Conservation (phyloP, 2,113 vertebrate genomes). For the Chauna torquata region DNA sequence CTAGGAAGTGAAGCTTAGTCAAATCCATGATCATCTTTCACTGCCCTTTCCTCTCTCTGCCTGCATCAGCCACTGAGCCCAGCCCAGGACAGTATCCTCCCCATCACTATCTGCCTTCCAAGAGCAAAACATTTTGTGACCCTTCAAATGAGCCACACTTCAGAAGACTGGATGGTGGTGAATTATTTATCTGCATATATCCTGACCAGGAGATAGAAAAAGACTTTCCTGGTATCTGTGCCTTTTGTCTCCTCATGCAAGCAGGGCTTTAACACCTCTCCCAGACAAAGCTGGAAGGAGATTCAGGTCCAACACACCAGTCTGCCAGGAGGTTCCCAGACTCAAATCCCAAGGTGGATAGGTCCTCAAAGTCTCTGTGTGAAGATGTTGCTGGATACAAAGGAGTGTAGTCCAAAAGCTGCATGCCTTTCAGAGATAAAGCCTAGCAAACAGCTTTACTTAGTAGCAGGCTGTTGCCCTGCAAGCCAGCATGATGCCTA, state of each 20-base stretch:
- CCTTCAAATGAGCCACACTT: not conserved
- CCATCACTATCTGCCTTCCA: not conserved
- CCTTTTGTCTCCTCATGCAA: not conserved
- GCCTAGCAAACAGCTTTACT: not conserved
- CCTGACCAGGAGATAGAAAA: not conserved
- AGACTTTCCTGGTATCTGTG: accelerated
- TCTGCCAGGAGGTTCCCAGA: not conserved
- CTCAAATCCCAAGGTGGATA: not conserved
- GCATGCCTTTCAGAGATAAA: not conserved
- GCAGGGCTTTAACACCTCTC: not conserved
- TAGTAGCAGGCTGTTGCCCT: not conserved
- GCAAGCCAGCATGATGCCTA: accelerated
- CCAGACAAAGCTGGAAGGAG: accelerated
- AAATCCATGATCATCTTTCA: not conserved
- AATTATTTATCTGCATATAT: not conserved
- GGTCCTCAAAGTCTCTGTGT: not conserved
- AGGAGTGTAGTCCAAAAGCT: not conserved
- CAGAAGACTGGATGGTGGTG: not conserved
- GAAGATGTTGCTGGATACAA: not conserved
- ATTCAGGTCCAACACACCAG: accelerated
- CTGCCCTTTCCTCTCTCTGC: not conserved
- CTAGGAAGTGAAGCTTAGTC: not conserved
- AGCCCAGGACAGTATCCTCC: not conserved
- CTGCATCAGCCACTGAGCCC: not conserved
- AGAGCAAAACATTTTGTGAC: not conserved